A percentile compares a stretch with the other conserved stretches of the same genome.
phyloP scores from a whole-genome alignment of 2,888 invertebrate species.

The Acronicta psi region DNA sequence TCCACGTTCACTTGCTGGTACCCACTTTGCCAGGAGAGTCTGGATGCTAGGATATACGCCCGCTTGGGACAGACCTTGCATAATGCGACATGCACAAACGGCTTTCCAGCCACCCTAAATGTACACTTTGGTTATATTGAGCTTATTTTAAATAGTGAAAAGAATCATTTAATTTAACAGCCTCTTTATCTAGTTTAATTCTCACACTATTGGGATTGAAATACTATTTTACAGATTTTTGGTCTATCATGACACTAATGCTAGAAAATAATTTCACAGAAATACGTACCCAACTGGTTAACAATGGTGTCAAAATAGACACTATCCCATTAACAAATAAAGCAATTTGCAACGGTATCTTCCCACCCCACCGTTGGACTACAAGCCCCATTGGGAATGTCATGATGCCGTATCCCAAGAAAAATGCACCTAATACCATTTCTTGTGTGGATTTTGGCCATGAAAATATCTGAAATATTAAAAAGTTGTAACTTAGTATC shows the following conservation, averaged over 20 bases:
- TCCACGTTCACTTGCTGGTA: slow-evolving; percentile 89
- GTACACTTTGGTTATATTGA: too few relatives aligned
- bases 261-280: neutral
- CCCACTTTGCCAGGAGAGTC: slow-evolving; percentile 92
- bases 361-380: slow-evolving; percentile 90
- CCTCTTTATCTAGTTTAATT: too few relatives aligned
- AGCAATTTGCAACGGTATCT: slow-evolving; percentile 83
- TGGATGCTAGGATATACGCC: slow-evolving; percentile 91
- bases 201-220: too few relatives aligned
- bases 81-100: slow-evolving; percentile 90
- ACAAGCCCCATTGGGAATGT: slow-evolving; percentile 89
- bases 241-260: neutral
- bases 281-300: slow-evolving; percentile 66
- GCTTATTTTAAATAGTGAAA: too few relatives aligned
- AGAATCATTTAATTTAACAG: too few relatives aligned
- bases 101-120: slow-evolving; percentile 88
- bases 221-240: too few relatives aligned
- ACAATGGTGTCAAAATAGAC: slow-evolving; percentile 69
- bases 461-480: slow-evolving; percentile 64
- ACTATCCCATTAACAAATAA: slow-evolving; percentile 69
- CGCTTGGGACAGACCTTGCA: slow-evolving; percentile 93
- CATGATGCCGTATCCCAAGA: slow-evolving; percentile 85
- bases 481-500: neutral
- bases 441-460: slow-evolving; percentile 78
- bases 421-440: slow-evolving; percentile 82